Evolutionary conservation across 2,113 vertebrate genomes (phyloP), one percentile per base, ranked within the genome.

Genomic region (Periophthalmus modestus): DNA sequence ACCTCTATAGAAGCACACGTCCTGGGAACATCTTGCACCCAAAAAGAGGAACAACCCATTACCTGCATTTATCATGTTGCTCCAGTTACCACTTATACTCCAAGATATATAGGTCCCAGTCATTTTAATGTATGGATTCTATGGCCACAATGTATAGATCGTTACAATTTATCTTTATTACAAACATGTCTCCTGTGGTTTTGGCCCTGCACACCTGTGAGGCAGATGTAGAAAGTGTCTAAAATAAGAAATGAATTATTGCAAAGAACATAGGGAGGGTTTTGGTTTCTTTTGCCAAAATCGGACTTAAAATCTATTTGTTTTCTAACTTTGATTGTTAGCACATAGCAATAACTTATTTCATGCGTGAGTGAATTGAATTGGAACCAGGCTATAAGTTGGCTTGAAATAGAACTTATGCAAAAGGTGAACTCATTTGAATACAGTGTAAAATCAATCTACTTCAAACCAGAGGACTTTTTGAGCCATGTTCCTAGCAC

Each of bases 381-480:
- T 7, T 59, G 57, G 23, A 28, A 72, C 72, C 62, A 66, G 21
- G 48, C 66, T 69, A 48, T 68, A 73, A 68, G 18, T 77, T 73
- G 19, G 52, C 43, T 74, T 75, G 18, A 59, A 47, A 62, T 14
- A 16, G 47, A 19, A 66, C n/a, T 73, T 50, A 74, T 75, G 1
- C 1, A 62, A 61, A 77, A 23, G 59, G 15, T 39, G 59, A 54
- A 48, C 70, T 82, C 69, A 21, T 65, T 65, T 65, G 62, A 65
- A 65, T 65, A 65, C 9, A 68, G 68, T 73, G 70, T 73, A 72
- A 82, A 77, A 77, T 82, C 78, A 67, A 24, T 62, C 43, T 71
- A 14, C 46, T 61, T 48, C 47, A 71, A 80, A 77, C 67, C 66
- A 69, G 55, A 62, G 73, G 54, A 16, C 63, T 63, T n/a, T 39